Percentiles rank a stretch among this genome's conserved stretches.
phyloP scores from a whole-genome alignment of 2,888 invertebrate genomes.

The Gymnoscelis rufifasciata region DNA sequence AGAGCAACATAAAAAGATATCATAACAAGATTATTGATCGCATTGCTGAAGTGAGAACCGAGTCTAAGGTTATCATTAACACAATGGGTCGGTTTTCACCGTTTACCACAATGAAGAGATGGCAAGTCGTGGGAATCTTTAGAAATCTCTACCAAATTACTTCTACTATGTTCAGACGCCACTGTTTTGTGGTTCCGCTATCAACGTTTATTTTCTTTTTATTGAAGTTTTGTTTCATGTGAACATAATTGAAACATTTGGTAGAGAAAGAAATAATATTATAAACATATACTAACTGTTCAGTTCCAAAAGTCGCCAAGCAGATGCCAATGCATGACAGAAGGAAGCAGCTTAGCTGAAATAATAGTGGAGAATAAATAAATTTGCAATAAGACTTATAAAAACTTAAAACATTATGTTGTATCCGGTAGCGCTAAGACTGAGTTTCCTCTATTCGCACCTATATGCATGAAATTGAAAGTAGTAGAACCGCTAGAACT shows the following conservation, averaged over 20 bases:
- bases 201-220: neutral
- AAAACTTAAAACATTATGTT: neutral
- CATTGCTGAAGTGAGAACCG: conserved; percentile 59
- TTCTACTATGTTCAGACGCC: conserved; percentile 36
- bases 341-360: conserved; percentile 70
- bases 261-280: neutral
- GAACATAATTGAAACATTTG: no score
- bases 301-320: conserved; percentile 73
- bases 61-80: conserved; percentile 47
- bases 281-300: conserved; percentile 69
- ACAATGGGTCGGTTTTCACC: conserved; percentile 70
- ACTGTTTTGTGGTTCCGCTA: conserved; percentile 54
- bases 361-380: conserved; percentile 44
- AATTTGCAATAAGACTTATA: neutral
- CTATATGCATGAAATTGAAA: conserved; percentile 37
- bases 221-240: neutral
- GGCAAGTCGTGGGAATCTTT: conserved; percentile 65
- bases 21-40: conserved; percentile 42
- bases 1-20: conserved; percentile 6
- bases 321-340: conserved; percentile 69
- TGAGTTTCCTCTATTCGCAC: neutral
- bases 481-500: conserved; percentile 32
- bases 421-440: neutral
- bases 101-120: conserved; percentile 64
- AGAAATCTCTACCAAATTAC: conserved; percentile 67